Conservation (phyloP, 2,797 vertebrate species). For the Silurus lanzhouensis region DNA sequence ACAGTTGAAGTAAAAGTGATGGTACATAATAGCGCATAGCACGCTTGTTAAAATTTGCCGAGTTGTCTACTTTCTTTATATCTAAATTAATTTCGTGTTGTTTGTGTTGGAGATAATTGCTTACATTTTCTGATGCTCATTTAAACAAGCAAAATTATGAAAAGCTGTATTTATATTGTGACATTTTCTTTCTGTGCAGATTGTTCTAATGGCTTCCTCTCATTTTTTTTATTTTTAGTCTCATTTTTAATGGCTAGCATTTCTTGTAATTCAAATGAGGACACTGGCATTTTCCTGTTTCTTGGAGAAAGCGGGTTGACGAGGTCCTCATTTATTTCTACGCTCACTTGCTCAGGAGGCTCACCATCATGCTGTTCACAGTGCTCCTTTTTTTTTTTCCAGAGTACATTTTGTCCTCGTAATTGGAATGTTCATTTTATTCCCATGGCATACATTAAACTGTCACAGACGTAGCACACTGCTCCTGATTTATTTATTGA, state of each 20-base stretch:
- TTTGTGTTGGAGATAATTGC: background rate
- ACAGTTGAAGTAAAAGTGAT: background rate
- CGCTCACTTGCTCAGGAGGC: conserved; percentile 9
- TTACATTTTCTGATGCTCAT: background rate
- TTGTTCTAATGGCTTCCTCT: background rate
- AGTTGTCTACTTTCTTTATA: background rate
- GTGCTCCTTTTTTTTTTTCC: background rate
- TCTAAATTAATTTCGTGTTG: background rate
- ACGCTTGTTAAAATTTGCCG: background rate
- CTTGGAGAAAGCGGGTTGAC: background rate
- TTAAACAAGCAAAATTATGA: background rate
- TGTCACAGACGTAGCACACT: conserved; percentile 32
- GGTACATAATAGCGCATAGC: background rate
- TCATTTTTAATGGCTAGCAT: background rate
- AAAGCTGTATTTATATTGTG: background rate
- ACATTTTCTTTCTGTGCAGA: background rate
- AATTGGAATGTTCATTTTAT: conserved; percentile 50
- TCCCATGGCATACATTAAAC: conserved; percentile 57
- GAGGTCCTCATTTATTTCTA: conserved; percentile 23
- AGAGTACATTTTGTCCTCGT: conserved; percentile 35
- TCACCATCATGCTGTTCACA: background rate
- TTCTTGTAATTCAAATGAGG: conserved; percentile 31
- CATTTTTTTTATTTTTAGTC: background rate
- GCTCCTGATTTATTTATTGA: conserved; percentile 51
- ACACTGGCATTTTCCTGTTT: conserved; percentile 15